Evolutionary conservation across 2,888 invertebrate genomes (phyloP).

Genomic region (Oxystoma pomonae): DNA sequence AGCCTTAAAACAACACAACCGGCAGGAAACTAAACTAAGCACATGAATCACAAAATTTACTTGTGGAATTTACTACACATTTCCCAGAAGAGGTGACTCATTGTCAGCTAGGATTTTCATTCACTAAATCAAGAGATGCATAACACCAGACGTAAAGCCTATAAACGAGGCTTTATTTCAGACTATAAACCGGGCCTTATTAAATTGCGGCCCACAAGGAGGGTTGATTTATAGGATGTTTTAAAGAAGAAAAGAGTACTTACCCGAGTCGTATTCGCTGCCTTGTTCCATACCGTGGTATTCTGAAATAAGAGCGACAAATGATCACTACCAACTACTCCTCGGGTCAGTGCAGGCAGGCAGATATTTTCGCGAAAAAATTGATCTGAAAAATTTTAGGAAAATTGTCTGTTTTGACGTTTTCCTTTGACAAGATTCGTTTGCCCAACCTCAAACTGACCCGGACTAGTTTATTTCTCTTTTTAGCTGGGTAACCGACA

Average conservation of each 20-base stretch:
- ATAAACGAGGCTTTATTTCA: neutral
- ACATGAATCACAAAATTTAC: constrained; percentile 32
- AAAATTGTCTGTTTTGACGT: neutral
- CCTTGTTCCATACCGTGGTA: constrained; percentile 81
- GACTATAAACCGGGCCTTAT: neutral
- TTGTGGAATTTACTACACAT: constrained; percentile 33
- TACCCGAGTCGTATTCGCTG: constrained; percentile 78
- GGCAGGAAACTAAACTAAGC: neutral
- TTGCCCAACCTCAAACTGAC: too few species aligned
- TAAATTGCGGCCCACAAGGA: neutral
- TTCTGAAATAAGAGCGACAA: constrained; percentile 54
- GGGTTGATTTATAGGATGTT: neutral
- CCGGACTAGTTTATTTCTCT: too few species aligned
- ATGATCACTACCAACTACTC: too few species aligned
- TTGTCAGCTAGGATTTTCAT: constrained; percentile 34
- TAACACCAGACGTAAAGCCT: constrained; percentile 8
- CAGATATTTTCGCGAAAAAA: constrained; percentile 3
- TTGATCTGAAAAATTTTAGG: neutral
- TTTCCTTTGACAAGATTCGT: too few species aligned
- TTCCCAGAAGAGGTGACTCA: constrained; percentile 39
- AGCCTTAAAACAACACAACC: neutral
- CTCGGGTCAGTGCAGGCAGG: neutral
- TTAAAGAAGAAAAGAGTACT: constrained; percentile 34
- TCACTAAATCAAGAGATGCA: constrained; percentile 28
- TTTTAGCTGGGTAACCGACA: too few species aligned